Percentiles rank a stretch among this genome's conserved stretches.
Evolutionary conservation across 2,113 vertebrate species (phyloP).

Genomic region (Zosterops hypoxanthus): DNA sequence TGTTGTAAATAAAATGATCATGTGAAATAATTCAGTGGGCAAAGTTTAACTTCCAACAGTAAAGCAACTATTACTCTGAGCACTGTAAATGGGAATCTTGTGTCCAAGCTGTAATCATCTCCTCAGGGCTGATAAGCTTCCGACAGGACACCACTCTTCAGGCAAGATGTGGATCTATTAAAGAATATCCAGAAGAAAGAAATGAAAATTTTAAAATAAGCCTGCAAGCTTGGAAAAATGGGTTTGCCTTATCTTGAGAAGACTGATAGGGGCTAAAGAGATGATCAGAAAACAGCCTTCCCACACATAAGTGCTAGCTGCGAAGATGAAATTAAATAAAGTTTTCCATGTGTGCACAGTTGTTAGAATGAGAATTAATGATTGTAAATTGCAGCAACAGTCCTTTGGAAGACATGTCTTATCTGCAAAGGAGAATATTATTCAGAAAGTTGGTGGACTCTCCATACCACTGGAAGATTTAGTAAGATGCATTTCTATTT

Average conservation of each 20-base stretch:
- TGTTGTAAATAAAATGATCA: background rate
- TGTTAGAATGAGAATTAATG: background rate
- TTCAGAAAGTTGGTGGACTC: background rate
- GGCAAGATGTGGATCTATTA: constrained; percentile 44
- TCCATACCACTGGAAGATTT: background rate
- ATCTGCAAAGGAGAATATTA: background rate
- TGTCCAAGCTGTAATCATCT: constrained; percentile 45
- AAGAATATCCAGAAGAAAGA: constrained; percentile 41
- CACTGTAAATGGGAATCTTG: constrained; percentile 27
- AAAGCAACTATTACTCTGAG: constrained; percentile 2
- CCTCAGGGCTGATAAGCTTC: constrained; percentile 38
- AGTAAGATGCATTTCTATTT: background rate
- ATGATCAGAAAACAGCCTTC: constrained; percentile 37
- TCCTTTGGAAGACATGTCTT: background rate
- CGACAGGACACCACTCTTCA: constrained; percentile 1
- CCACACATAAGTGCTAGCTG: background rate
- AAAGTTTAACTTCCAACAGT: background rate
- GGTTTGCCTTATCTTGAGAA: constrained; percentile 43
- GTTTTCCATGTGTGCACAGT: background rate
- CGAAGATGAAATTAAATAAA: background rate
- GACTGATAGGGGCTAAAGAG: constrained; percentile 4
- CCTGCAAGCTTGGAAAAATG: constrained; percentile 34
- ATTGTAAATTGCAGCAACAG: background rate
- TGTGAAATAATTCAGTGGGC: background rate
- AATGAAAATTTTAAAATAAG: constrained; percentile 48